Evolutionary conservation across 2,888 invertebrate genomes (phyloP).

Genomic region (Ormyrus thymus): DNA sequence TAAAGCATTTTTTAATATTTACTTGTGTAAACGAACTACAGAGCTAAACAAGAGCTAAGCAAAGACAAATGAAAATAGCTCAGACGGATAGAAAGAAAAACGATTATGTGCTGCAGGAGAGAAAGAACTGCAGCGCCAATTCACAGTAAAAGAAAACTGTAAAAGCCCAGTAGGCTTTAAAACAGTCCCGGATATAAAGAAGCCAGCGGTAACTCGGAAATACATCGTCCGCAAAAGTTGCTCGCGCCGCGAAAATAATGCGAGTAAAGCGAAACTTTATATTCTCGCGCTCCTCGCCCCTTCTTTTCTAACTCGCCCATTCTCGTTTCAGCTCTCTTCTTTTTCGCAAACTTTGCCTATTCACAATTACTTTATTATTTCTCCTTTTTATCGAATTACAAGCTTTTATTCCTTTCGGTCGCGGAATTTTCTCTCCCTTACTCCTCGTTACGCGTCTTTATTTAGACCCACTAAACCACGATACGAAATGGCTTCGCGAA

Average conservation of each 20-base stretch:
- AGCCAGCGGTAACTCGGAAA: slow-evolving; percentile 55
- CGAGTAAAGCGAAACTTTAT: slow-evolving; percentile 61
- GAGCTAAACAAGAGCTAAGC: not conserved
- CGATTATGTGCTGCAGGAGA: slow-evolving; percentile 39
- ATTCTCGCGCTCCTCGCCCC: slow-evolving; percentile 27
- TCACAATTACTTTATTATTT: not conserved
- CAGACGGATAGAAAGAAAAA: slow-evolving; percentile 50
- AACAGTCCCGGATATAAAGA: slow-evolving; percentile 57
- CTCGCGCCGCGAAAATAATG: slow-evolving; percentile 58
- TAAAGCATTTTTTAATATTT: too few relatives aligned
- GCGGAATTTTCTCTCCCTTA: too few relatives aligned
- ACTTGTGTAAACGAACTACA: too few relatives aligned
- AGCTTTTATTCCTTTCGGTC: not conserved
- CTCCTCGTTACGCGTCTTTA: not conserved
- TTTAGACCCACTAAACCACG: not conserved
- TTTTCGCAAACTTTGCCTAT: not conserved
- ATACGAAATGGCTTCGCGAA: slow-evolving; percentile 3
- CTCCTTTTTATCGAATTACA: not conserved
- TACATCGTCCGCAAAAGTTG: slow-evolving; percentile 50
- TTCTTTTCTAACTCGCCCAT: slow-evolving; percentile 38
- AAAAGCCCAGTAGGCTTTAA: slow-evolving; percentile 57
- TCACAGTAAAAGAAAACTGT: slow-evolving; percentile 65
- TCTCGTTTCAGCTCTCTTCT: slow-evolving; percentile 10
- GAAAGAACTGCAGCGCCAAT: slow-evolving; percentile 59
- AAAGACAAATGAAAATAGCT: slow-evolving; percentile 33